A percentile compares a stretch with the other conserved stretches of the same genome.
These are phyloP conservation scores for Gavia stellata DNA, from an alignment of 2,113 vertebrate species.

Conservation along the genomic window DNA sequence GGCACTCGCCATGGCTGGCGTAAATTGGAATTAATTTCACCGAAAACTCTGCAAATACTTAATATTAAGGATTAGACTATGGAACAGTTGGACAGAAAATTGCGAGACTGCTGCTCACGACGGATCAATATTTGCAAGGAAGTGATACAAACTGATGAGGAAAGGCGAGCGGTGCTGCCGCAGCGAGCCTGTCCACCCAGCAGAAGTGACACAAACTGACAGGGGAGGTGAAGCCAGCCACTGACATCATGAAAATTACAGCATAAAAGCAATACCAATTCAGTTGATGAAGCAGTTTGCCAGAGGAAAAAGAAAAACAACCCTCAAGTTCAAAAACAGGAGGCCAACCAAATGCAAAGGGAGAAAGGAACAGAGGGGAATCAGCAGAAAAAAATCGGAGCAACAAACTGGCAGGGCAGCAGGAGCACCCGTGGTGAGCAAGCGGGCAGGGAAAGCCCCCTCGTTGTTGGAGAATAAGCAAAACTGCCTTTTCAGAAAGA, in stretches of 20 bases:
- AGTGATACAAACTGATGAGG: not conserved
- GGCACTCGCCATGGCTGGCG: fast-evolving
- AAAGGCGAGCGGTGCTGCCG: not conserved
- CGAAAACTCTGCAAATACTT: not conserved
- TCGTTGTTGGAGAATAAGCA: not conserved
- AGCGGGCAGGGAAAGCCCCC: not conserved
- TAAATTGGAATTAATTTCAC: not conserved
- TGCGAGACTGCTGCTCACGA: not conserved
- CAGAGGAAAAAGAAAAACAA: not conserved
- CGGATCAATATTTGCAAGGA: not conserved
- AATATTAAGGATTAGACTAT: not conserved
- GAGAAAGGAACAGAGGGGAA: not conserved
- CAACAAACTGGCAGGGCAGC: not conserved
- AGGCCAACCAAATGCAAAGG: not conserved
- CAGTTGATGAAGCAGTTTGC: not conserved
- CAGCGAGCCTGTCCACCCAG: not conserved
- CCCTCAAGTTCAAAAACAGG: not conserved
- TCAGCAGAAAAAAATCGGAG: not conserved
- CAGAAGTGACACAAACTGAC: not conserved
- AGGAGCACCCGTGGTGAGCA: not conserved
- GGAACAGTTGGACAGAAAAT: not conserved
- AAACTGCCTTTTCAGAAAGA: not conserved
- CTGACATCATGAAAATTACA: not conserved
- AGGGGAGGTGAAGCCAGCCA: not conserved
- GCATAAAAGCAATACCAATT: not conserved